Evolutionary conservation across 2,113 vertebrate genomes (phyloP), one percentile per base, ranked within the genome.

Genomic region (Suricata suricatta): DNA sequence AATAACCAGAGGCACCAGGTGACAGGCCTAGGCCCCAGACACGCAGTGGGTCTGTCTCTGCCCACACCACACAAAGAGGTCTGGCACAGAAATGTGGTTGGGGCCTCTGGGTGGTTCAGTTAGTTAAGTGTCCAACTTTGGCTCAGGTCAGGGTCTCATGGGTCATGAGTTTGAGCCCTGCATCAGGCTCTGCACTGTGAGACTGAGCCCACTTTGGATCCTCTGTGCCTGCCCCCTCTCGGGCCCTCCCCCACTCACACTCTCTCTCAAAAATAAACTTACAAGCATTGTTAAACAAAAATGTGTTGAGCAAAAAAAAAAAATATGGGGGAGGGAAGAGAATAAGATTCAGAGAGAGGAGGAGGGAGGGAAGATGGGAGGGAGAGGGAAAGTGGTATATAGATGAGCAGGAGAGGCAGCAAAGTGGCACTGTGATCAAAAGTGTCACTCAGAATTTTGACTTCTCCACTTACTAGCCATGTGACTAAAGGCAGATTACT

Each of bases 241-340:
- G 17, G 57, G 21, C 19, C 21, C 57, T 60, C 21, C 8, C 19
- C 21, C 57, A 60, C 21, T 60, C 57, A 60, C 5, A 8, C 57
- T 60, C 57, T 60, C 8, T 23, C 21, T 60, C 57, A 60, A 23
- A 23, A 60, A 23, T 60, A 60, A 60, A 60, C 21, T 60, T 9
- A 87, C 52, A 82, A 80, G 84, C 0, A 23, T n/a, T 57, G 31
- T 88, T 63, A 50, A 87, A 54, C 57, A 94, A 76, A 76, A 85
- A 33, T 19, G 52, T 81, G 57, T 31, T 64, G 33, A 93, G 85
- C 92, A 27, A 80, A 74, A 86, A 57, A 87, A 66, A 41, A 68
- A 19, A 47, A 11, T 52, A 11, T 52, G 35, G 19, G 27, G 19
- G 33, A 77, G 15, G 54, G 6, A 50, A 27, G 23, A 11, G 21